Evolutionary conservation across 2,113 vertebrate species (phyloP), one percentile per base, ranked within the genome.

Genomic region (Dasyornis broadbenti): DNA sequence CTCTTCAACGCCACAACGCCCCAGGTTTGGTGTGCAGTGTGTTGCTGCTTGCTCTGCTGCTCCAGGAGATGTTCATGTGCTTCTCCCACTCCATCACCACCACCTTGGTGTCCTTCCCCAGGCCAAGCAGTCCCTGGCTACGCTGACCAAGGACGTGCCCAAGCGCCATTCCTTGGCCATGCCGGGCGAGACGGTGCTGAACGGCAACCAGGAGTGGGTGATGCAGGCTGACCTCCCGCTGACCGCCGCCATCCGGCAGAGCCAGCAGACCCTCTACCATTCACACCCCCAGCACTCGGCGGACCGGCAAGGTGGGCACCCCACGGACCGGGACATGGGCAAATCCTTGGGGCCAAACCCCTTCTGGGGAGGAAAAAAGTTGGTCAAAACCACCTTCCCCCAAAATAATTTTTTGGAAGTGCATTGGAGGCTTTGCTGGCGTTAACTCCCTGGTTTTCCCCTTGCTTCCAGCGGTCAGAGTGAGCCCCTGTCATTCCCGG

Each of bases 171-270:
- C 99, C 3, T 96, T 99, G 92, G 99, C 99, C 94, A 99, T 99
- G 99, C 99, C 99, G 0, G 98, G 99, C 1, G 99, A 99, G 96
- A 98, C 99, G 1, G 98, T 99, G 95, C 98, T 99, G 94, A 99
- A 99, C 4, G 99, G 99, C 88, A 99, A 99, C 97, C 99, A 99
- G 98, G 99, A 99, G 97, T 99, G 99, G 99, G 99, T 99, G 98
- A 99, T 99, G 98, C 99, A 99, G 94, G 99, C 99, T 0, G 99
- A 99, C 97, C 98, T 99, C 75, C 99, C 99, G 1, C 98, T 99
- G 95, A 99, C 99, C 0, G 99, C 99, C 1, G 99, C 99, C 92
- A 99, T 99, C 98, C 98, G 99, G 82, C 99, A 99, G 98, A 99
- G 99, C 97, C 99, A 99, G 97, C 99, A 99, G 98, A 99, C 99